Percentiles rank a stretch among this genome's conserved stretches.
These are phyloP conservation scores for Brachystomella parvula DNA, from an alignment of 1,140 invertebrate species.

Conservation along the genomic window DNA sequence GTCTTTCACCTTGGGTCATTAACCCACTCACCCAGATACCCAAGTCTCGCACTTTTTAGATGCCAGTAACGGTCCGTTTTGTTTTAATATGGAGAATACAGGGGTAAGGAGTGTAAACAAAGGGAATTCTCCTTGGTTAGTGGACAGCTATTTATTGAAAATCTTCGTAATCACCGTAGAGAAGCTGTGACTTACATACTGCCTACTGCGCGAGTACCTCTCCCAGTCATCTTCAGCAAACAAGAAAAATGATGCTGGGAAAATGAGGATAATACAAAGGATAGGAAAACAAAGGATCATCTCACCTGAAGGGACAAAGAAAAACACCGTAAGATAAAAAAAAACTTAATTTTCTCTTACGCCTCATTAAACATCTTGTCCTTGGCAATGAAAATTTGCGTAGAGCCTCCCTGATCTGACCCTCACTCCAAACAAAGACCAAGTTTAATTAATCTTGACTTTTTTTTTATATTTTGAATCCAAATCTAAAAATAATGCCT, in stretches of 20 bases:
- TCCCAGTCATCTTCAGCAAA: too few relatives aligned
- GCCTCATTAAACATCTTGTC: conserved; percentile 2
- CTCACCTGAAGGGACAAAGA: not conserved
- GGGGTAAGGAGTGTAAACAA: too few relatives aligned
- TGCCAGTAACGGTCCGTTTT: too few relatives aligned
- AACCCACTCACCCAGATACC: too few relatives aligned
- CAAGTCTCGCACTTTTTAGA: too few relatives aligned
- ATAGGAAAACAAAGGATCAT: not conserved
- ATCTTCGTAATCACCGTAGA: not conserved
- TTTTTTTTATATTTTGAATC: not conserved
- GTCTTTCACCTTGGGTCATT: too few relatives aligned
- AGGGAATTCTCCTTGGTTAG: too few relatives aligned
- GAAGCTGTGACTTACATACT: not conserved
- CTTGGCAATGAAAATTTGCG: conserved; percentile 2
- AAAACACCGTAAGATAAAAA: not conserved
- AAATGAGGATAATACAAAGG: not conserved
- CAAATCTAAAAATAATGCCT: not conserved
- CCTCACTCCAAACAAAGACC: not conserved
- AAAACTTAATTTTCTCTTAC: not conserved
- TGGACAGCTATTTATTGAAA: too few relatives aligned
- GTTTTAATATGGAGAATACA: too few relatives aligned
- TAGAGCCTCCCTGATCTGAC: not conserved
- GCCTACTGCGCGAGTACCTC: not conserved
- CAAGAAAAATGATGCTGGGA: too few relatives aligned
- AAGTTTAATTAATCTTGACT: not conserved